Conservation (phyloP, 2,113 vertebrate species). For the Serinus canaria region DNA sequence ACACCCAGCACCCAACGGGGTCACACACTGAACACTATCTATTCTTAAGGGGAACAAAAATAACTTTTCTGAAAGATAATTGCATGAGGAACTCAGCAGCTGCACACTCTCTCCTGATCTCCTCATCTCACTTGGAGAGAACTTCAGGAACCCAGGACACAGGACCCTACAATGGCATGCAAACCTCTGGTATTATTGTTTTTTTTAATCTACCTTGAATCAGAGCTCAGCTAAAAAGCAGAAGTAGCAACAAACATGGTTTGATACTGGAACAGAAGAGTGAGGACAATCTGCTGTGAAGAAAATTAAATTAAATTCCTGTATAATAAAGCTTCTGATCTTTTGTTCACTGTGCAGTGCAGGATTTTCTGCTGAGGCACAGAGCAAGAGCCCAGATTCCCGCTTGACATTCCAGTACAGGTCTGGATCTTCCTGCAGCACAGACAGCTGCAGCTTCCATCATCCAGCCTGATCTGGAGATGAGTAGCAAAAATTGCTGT, state of each 20-base stretch:
- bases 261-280: background rate
- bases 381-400: background rate
- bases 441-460: background rate
- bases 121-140: background rate
- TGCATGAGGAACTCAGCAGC: background rate
- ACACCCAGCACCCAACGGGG: background rate
- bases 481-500: background rate
- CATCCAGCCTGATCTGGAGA: background rate
- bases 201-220: background rate
- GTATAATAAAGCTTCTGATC: background rate
- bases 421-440: background rate
- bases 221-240: background rate
- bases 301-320: background rate
- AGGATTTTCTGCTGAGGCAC: background rate
- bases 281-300: background rate
- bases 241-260: background rate
- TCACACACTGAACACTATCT: background rate
- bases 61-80: accelerated
- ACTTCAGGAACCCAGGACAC: background rate
- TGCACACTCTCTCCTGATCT: background rate
- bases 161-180: background rate
- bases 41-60: background rate
- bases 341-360: background rate
- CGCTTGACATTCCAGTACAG: background rate
- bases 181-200: background rate